Evolutionary conservation across 2,797 vertebrate genomes (phyloP), one percentile per base, ranked within the genome.

Genomic region (Chanos chanos): DNA sequence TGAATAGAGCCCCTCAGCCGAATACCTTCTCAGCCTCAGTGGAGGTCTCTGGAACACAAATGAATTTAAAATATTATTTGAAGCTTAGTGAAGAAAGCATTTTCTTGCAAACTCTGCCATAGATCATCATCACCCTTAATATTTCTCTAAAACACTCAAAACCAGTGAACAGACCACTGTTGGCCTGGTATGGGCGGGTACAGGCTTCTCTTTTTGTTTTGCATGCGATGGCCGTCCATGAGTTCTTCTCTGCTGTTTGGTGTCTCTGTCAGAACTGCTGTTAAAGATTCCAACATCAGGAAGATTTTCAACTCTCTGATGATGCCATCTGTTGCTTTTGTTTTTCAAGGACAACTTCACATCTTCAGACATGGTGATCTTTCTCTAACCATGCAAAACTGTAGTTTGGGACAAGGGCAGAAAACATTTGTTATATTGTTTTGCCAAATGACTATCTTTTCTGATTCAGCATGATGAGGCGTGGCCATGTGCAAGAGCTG

Each of bases 291-390:
- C 12, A 40, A 16, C 19, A 48, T 25, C 44, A 25, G 44, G 44
- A 48, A 48, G 44, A 48, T 10, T 48, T 5, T n/a, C 15, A 48
- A 44, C 44, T 48, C 44, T 48, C 48, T 22, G 25, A 21, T 12
- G 24, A 25, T 21, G 6, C 44, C 21, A 48, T 22, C 21, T n/a
- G 21, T 48, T 22, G 48, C n/a, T 48, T 22, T 21, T 48, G 25
- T 48, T 24, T 27, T 15, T 21, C 25, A 24, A 27, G 44, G 15
- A 22, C 19, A 27, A 48, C 22, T 22, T 48, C 13, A 48, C 19
- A 7, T 48, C 21, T 9, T 48, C 44, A 12, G 44, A 48, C 7
- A 37, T 8, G 8, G 2, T 16, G 8, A 16, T 40, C 13, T 40
- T 40, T 12, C 12, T 4, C 18, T 40, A 40, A 16, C 37, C 37